A percentile compares a stretch with the other conserved stretches of the same genome.
phyloP scores from a whole-genome alignment of 2,113 vertebrate genomes.

The Paraplagusia blochii region DNA sequence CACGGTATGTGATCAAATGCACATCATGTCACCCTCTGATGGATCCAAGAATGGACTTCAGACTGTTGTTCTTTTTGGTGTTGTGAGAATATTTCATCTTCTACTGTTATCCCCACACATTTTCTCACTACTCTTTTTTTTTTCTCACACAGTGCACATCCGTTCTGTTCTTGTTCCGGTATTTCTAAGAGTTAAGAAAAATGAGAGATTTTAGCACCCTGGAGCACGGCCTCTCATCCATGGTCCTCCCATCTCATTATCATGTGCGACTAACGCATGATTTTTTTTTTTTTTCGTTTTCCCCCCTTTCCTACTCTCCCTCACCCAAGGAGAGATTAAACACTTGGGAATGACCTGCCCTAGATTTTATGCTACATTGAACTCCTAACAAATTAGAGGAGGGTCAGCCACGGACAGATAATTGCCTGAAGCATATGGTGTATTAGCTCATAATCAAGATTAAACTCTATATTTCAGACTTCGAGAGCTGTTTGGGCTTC shows the following conservation, averaged over 20 bases:
- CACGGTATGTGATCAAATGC: too few relatives aligned
- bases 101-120: constrained; percentile 16
- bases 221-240: constrained; percentile 55
- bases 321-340: constrained; percentile 67
- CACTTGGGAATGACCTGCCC: constrained; percentile 73
- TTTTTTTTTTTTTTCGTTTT: too few relatives aligned
- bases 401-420: constrained; percentile 75
- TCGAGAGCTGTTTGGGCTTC: constrained; percentile 36
- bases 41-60: constrained; percentile 32
- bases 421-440: constrained; percentile 75
- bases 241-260: constrained; percentile 69
- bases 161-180: constrained; percentile 24
- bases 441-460: constrained; percentile 78
- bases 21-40: constrained; percentile 11
- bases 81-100: constrained; percentile 50
- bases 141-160: not conserved
- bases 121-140: constrained; percentile 19
- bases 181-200: constrained; percentile 56
- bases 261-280: constrained; percentile 23
- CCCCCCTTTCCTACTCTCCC: not conserved
- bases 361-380: constrained; percentile 78
- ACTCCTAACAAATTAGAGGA: constrained; percentile 76
- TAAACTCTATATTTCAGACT: constrained; percentile 66
- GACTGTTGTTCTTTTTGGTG: constrained; percentile 39
- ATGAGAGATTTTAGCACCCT: constrained; percentile 54